Percentiles rank a stretch among this genome's conserved stretches.
phyloP scores from a whole-genome alignment of 2,113 vertebrate genomes.

The Cavia porcellus region DNA sequence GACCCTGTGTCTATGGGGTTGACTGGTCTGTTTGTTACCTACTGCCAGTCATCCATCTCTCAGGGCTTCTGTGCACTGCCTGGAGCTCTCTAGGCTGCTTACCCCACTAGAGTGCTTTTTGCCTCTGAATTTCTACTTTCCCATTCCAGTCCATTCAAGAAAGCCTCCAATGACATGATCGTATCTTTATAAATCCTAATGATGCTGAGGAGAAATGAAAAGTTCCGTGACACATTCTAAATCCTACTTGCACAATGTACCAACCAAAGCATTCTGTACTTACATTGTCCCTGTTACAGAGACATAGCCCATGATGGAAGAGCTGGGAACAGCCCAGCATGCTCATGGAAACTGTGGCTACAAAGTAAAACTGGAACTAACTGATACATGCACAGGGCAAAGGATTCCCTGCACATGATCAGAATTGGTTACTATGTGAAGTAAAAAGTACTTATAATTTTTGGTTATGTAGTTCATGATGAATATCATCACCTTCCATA shows the following conservation, averaged over 20 bases:
- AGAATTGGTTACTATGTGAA: neutral
- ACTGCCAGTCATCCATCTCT: neutral
- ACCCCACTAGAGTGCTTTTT: neutral
- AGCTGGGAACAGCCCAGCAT: neutral
- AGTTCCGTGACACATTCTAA: neutral
- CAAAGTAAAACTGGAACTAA: conserved; percentile 16
- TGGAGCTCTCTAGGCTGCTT: neutral
- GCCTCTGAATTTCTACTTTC: neutral
- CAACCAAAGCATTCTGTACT: neutral
- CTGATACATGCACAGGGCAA: neutral
- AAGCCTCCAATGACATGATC: neutral
- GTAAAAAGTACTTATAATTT: neutral
- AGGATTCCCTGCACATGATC: neutral
- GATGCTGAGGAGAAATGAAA: neutral
- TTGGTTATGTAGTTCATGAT: neutral
- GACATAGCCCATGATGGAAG: neutral
- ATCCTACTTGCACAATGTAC: neutral
- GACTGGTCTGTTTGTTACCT: neutral
- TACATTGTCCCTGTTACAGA: neutral
- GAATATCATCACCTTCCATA: neutral
- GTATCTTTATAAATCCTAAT: neutral
- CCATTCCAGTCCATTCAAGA: neutral
- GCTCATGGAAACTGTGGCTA: neutral
- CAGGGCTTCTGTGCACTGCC: neutral
- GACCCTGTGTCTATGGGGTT: neutral